Conservation (phyloP, 2,113 vertebrate genomes). For the Macquaria ambigua region DNA sequence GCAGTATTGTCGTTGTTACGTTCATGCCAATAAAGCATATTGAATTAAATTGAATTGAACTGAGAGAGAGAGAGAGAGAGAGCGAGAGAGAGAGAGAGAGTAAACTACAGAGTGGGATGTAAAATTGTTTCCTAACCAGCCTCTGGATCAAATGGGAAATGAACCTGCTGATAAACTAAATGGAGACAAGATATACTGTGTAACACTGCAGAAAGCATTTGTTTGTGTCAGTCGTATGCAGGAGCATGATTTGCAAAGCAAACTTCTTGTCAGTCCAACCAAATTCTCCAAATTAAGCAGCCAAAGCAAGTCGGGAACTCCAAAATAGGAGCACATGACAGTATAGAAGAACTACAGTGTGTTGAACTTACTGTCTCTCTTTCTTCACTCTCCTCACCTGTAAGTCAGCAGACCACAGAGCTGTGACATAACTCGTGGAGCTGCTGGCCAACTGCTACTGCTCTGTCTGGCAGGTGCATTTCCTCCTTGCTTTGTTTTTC, state of each 20-base stretch:
- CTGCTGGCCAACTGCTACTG: conserved; percentile 40
- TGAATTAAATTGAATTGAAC: too few relatives aligned
- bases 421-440: conserved; percentile 52
- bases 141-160: neutral
- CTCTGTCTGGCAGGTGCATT: conserved; percentile 80
- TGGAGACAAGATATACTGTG: neutral
- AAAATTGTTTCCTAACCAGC: neutral
- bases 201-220: neutral
- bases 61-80: neutral
- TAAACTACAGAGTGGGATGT: neutral
- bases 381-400: conserved; percentile 52
- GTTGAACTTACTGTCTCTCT: conserved; percentile 3
- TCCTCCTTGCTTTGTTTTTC: conserved; percentile 73
- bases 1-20: too few relatives aligned
- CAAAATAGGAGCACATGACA: neutral
- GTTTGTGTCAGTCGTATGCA: neutral
- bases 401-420: conserved; percentile 14
- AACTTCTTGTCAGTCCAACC: neutral
- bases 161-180: neutral
- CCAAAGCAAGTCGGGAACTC: neutral
- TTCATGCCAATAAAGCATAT: too few relatives aligned
- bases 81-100: too few relatives aligned
- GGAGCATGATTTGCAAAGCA: neutral
- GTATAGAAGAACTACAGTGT: neutral
- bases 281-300: conserved; percentile 20